phyloP scores from a whole-genome alignment of 2,113 vertebrate genomes.

The Sylvicapra grimmia region DNA sequence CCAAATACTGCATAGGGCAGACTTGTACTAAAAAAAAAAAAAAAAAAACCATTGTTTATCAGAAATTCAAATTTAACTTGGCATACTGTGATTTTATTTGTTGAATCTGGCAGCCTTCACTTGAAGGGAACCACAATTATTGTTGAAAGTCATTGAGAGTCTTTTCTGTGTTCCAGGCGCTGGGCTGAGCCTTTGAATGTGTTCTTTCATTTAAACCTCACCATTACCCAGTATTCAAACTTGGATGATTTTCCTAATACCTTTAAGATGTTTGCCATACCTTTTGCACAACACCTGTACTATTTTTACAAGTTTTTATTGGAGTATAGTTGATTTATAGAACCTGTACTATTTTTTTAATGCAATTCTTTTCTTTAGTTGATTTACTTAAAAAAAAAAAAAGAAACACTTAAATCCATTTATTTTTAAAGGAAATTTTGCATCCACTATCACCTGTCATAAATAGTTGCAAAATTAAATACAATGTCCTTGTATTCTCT shows the following conservation, averaged over 20 bases:
- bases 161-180: not conserved
- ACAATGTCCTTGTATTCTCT: not conserved
- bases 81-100: not conserved
- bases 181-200: not conserved
- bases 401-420: not conserved
- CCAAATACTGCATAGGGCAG: not conserved
- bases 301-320: not conserved
- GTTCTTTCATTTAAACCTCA: not conserved
- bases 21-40: not conserved
- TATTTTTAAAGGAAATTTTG: not conserved
- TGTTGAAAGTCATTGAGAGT: not conserved
- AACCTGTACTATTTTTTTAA: not conserved
- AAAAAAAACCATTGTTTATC: not conserved
- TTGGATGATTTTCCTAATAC: not conserved
- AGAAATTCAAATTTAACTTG: not conserved
- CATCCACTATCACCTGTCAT: not conserved
- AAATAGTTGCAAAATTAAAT: not conserved
- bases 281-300: not conserved
- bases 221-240: not conserved
- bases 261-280: not conserved
- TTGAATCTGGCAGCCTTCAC: not conserved
- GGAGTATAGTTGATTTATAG: not conserved
- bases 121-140: not conserved
- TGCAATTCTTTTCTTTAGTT: not conserved
- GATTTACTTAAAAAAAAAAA: not conserved